Evolutionary conservation across 2,888 invertebrate genomes (phyloP).

Genomic region (Arrhopalites spinosus): DNA sequence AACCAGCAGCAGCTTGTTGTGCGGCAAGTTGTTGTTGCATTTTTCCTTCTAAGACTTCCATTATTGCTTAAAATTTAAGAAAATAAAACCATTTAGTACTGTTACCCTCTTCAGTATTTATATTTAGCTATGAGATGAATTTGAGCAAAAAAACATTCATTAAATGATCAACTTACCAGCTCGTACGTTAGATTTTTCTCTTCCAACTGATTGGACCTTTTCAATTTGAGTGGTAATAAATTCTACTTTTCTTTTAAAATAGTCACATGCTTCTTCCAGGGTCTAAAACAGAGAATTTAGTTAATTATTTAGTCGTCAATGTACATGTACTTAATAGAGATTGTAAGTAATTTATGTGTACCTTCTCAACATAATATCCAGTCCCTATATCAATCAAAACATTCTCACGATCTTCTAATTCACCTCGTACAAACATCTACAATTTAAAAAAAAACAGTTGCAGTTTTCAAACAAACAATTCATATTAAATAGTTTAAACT

Average conservation of each 20-base stretch:
- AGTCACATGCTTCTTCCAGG: slow-evolving; percentile 68
- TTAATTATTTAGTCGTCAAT: neutral
- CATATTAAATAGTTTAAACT: neutral
- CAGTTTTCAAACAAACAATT: neutral
- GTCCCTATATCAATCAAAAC: slow-evolving; percentile 96
- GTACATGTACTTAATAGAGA: neutral
- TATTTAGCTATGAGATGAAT: neutral
- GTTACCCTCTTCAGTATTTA: neutral
- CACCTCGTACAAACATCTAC: slow-evolving; percentile 93
- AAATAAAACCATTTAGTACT: neutral
- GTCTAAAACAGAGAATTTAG: slow-evolving; percentile 15
- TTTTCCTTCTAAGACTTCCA: slow-evolving; percentile 78
- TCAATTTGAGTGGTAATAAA: slow-evolving; percentile 95
- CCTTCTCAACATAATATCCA: slow-evolving; percentile 94
- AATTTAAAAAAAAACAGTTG: slow-evolving; percentile 28
- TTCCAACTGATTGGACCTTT: slow-evolving; percentile 80
- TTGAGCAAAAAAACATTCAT: neutral
- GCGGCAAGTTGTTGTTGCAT: slow-evolving; percentile 63
- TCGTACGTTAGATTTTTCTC: slow-evolving; percentile 81
- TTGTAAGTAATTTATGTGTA: no score
- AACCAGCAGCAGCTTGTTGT: slow-evolving; percentile 54
- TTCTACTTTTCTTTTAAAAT: slow-evolving; percentile 87
- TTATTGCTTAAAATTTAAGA: slow-evolving; percentile 64
- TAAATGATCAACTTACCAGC: slow-evolving; percentile 63
- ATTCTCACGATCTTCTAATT: slow-evolving; percentile 78